Conservation (phyloP, 2,888 invertebrate genomes). For the Cynaeus angustus region DNA sequence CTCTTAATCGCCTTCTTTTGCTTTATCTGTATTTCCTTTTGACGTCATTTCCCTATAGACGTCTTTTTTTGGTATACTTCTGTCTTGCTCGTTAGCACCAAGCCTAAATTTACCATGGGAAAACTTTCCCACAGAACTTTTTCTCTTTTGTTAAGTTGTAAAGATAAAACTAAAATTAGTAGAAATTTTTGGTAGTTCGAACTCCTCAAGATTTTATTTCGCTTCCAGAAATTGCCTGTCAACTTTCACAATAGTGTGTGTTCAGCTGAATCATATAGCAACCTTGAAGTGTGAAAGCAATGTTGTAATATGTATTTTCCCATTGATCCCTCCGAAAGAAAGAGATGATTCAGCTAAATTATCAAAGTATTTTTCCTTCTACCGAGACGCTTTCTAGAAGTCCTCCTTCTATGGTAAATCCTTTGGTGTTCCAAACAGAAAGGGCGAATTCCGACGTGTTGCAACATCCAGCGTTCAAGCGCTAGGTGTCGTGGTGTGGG, state of each 20-base stretch:
- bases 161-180: background rate
- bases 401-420: background rate
- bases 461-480: conserved; percentile 14
- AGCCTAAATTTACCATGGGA: no score
- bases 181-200: background rate
- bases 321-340: background rate
- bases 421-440: background rate
- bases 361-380: no score
- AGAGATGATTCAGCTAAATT: background rate
- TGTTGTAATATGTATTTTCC: background rate
- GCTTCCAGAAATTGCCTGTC: background rate
- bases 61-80: background rate
- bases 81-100: background rate
- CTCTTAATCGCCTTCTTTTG: conserved; percentile 15
- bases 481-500: conserved; percentile 62
- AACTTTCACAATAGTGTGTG: background rate
- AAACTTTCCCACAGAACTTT: no score
- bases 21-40: conserved; percentile 17
- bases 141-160: no score
- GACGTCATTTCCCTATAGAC: conserved; percentile 3
- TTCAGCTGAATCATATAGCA: conserved; percentile 5
- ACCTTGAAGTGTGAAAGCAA: conserved; percentile 12
- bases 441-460: conserved; percentile 13
- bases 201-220: background rate
- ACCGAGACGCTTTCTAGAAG: no score